Base-by-base conservation (phyloP, 1,140 invertebrate genomes). In the Pseudomyrmex gracilis region DNA sequence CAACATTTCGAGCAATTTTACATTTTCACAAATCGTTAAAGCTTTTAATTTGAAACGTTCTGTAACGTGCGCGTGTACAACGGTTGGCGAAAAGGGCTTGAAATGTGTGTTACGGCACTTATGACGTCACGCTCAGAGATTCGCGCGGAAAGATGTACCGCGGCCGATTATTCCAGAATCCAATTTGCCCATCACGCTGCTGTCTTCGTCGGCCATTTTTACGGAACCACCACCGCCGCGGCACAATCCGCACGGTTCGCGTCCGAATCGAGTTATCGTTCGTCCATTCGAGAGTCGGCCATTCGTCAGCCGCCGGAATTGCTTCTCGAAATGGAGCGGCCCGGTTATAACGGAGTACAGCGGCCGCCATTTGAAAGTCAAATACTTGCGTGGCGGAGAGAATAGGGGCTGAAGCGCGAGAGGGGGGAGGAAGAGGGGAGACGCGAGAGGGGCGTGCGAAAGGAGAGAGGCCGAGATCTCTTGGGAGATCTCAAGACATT, bases 301-400 rank as follows among this genome's bases (percentile, higher is more conserved):
- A 87, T 88, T 90, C 88, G 87, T 89, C 87, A 89, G 85, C 73
- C 66, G 84, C 73, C 67, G 67, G 84, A 88, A 90, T 91, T 90
- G 87, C 85, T 90, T 84, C 87, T 83, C 86, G 84, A 92, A 91
- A 92, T 92, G 87, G 91, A 89, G 85, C 74, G 84, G 82, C 70
- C 80, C 51, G 78, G 85, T 91, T 90, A 90, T 90, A 91, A 90
- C 85, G 85, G 77, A 76, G 66, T 78, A 82, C 77, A 85, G 86
- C 86, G 87, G 70, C 64, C 84, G 85, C 82, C 63, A 92, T 92
- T 92, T 92, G 90, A 92, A 92, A 92, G 91, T 92, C 91, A 92
- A 92, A 91, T 91, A 84, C 78, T 84, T 60, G 78, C 86, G 84
- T 77, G 76, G 74, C 70, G 71, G 86, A 74, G 58, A 74, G 58